These are phyloP conservation scores for Takifugu flavidus DNA, from an alignment of 2,113 vertebrate genomes.

Conservation along the genomic window DNA sequence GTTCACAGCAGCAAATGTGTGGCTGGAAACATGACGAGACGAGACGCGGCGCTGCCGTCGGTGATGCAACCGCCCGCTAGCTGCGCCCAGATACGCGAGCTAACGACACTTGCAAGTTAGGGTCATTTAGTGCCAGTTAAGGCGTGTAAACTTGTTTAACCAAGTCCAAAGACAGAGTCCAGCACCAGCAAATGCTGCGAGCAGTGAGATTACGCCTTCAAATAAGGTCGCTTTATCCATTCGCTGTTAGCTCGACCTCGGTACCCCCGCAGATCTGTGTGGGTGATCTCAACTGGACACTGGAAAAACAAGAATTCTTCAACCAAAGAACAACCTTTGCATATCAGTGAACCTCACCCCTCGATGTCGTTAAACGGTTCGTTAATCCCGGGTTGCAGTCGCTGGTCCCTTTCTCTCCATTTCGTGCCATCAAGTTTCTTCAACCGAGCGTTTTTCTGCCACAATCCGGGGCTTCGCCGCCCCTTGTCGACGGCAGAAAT, in stretches of 20 bases:
- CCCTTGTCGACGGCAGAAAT: conserved; percentile 13
- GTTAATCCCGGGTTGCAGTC: conserved; percentile 35
- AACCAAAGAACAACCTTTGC: too few species aligned
- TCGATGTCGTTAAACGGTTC: conserved; percentile 9
- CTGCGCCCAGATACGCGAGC: conserved; percentile 8
- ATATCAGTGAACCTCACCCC: conserved; percentile 1
- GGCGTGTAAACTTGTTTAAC: too few species aligned
- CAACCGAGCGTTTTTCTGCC: conserved; percentile 13
- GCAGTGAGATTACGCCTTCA: not conserved
- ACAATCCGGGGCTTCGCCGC: not conserved
- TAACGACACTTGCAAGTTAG: not conserved
- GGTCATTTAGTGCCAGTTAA: too few species aligned
- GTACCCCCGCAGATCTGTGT: not conserved
- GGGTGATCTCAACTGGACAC: conserved; percentile 7
- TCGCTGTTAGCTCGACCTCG: conserved; percentile 14
- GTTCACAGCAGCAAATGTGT: conserved; percentile 43
- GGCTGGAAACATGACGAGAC: conserved; percentile 47
- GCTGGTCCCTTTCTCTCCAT: conserved; percentile 18
- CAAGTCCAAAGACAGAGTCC: not conserved
- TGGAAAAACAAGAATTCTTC: conserved; percentile 1
- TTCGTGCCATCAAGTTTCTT: conserved; percentile 49
- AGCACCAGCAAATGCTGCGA: not conserved
- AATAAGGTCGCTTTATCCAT: conserved; percentile 8
- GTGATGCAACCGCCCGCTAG: conserved; percentile 33
- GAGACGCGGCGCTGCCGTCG: conserved; percentile 21